Evolutionary conservation across 2,797 vertebrate genomes (phyloP).

Genomic region (Pampus argenteus): DNA sequence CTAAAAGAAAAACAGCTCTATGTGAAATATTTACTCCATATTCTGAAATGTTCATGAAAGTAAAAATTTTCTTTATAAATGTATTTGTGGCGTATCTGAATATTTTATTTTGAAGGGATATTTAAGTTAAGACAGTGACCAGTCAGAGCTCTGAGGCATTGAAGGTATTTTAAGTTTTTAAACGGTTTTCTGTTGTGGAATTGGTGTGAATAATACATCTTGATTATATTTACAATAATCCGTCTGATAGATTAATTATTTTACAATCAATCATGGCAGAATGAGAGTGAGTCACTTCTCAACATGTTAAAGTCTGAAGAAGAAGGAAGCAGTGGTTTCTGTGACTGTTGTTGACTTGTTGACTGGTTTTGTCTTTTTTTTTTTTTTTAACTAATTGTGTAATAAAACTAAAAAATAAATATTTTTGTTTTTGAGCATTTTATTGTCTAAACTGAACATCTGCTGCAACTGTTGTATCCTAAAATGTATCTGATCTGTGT

Average conservation of each 20-base stretch:
- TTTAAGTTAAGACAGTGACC: too few species aligned
- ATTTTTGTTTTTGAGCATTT: background rate
- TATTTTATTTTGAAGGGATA: too few species aligned
- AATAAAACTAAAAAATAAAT: conserved; percentile 48
- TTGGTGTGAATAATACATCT: background rate
- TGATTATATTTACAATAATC: background rate
- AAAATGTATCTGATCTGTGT: background rate
- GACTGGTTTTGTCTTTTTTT: too few species aligned
- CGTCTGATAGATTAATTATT: background rate
- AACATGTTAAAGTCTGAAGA: background rate
- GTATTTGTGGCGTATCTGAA: too few species aligned
- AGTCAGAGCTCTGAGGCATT: too few species aligned
- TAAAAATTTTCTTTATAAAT: too few species aligned
- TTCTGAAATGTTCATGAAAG: too few species aligned
- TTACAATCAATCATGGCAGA: background rate
- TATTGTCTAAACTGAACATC: background rate
- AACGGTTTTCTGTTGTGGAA: background rate
- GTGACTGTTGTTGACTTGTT: background rate
- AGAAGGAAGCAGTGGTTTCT: background rate
- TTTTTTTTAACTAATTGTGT: conserved; percentile 38
- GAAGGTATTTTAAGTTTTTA: background rate
- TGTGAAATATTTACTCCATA: too few species aligned
- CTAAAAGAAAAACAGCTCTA: too few species aligned
- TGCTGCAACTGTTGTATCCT: background rate
- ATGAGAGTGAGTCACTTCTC: background rate